Base-by-base conservation (phyloP, 2,888 invertebrate genomes). In the Gastrophysa polygoni region DNA sequence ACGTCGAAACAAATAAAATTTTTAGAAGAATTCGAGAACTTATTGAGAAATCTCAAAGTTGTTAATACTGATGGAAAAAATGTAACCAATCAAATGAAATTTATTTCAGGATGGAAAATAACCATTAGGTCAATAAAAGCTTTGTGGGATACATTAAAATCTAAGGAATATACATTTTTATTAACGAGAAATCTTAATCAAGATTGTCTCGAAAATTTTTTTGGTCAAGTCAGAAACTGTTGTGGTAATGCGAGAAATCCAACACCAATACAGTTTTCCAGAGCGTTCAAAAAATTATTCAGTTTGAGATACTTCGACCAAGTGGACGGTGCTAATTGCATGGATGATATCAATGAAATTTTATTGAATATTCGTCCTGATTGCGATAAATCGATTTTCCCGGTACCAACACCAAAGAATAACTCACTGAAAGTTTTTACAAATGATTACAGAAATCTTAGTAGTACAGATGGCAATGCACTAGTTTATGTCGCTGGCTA, bases 231-330 rank as follows among this genome's bases (percentile, higher is more conserved):
- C 24, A 57, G 57, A 54, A 62, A 65, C 20, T 46, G 44, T 50
- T 47, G 51, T 51, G 65, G 67, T 11, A 68, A 68, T 61, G 46
- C 57, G 1, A 60, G 48, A 55, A 65, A 67, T 56, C 63, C 63
- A 10, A 68, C 67, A 11, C 49, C 63, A 1, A 67, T 65, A 11
- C 68, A 67, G 18, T 67, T 68, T 63, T 47, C 34, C 28, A 58
- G 59, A 29, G 54, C 60, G 8, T 68, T 68, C 55, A 68, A 68
- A 63, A 68, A 67, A 64, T 6, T 68, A 43, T 69, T 67, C 51
- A 24, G 63, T 0, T 16, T 68, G n/a, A 57, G 52, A 52, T 64
- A 44, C 48, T 63, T 67, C 46, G 56, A 58, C 8, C 57, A 58
- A 1, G 29, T 38, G 1, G 63, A 69, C 16, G 51, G 61, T 43